A percentile compares a stretch with the other conserved stretches of the same genome.
These are phyloP conservation scores for Lithophane socia DNA, from an alignment of 2,888 invertebrate species.

Conservation along the genomic window DNA sequence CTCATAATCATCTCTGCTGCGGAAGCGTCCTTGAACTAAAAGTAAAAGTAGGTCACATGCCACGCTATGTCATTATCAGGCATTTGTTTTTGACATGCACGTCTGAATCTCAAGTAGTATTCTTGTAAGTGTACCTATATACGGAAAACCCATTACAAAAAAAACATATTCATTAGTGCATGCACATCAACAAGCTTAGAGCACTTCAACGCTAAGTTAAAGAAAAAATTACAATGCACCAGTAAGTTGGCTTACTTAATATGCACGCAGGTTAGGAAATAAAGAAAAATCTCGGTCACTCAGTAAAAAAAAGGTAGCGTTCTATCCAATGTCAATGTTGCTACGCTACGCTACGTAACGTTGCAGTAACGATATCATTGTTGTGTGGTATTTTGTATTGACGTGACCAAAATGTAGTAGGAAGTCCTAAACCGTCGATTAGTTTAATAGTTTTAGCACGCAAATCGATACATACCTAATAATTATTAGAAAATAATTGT, in stretches of 20 bases:
- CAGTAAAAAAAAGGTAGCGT: conserved; percentile 11
- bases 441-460: conserved; percentile 29
- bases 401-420: conserved; percentile 22
- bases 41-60: conserved; percentile 75
- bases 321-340: conserved; percentile 53
- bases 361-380: conserved; percentile 23
- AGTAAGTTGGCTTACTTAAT: conserved; percentile 7
- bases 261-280: conserved; percentile 7
- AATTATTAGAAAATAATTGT: conserved; percentile 17
- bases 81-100: conserved; percentile 55
- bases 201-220: not conserved
- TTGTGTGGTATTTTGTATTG: conserved; percentile 12
- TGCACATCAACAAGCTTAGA: not conserved
- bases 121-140: not conserved
- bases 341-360: not conserved
- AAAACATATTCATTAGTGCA: not conserved
- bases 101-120: not conserved
- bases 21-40: conserved; percentile 75
- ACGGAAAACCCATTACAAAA: not conserved
- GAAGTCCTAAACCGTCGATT: conserved; percentile 36
- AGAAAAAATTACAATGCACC: conserved; percentile 16
- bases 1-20: conserved; percentile 47
- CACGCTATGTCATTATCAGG: conserved; percentile 72
- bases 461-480: conserved; percentile 47
- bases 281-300: conserved; percentile 30